A percentile compares a stretch with the other conserved stretches of the same genome.
These are phyloP conservation scores for Cotesia glomerata DNA, from an alignment of 1,140 invertebrate species.

Conservation along the genomic window DNA sequence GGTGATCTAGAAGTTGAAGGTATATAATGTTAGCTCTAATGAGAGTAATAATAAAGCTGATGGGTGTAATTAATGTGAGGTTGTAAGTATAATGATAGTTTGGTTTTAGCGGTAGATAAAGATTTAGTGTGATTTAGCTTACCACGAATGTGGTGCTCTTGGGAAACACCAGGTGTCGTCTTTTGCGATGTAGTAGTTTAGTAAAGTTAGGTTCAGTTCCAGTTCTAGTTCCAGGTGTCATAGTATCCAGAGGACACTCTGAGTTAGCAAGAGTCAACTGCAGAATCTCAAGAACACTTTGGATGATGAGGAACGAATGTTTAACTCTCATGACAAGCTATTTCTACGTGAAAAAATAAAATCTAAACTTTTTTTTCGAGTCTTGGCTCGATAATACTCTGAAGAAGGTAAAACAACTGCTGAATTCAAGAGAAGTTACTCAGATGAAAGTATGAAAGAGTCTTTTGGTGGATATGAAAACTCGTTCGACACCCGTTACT, in stretches of 20 bases:
- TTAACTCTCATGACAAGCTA: conserved; percentile 35
- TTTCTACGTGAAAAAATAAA: not conserved
- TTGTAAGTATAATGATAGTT: not conserved
- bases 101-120: not conserved
- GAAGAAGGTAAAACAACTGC: not conserved
- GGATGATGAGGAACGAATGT: conserved; percentile 30
- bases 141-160: conserved; percentile 66
- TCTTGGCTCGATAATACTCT: too few relatives aligned
- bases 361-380: too few relatives aligned
- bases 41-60: conserved; percentile 14
- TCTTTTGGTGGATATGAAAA: not conserved
- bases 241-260: conserved; percentile 14
- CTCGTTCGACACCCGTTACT: conserved; percentile 25
- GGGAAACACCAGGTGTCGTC: conserved; percentile 65
- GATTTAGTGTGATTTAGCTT: conserved; percentile 47
- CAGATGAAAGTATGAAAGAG: not conserved
- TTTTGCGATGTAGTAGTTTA: conserved; percentile 53
- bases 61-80: not conserved
- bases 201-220: not conserved
- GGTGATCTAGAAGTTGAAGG: conserved; percentile 43
- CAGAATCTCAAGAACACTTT: conserved; percentile 29
- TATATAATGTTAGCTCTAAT: too few relatives aligned
- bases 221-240: not conserved
- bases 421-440: not conserved
- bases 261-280: conserved; percentile 18